Evolutionary conservation across 2,113 vertebrate genomes (phyloP), one percentile per base, ranked within the genome.

Genomic region (Alligator sinensis): DNA sequence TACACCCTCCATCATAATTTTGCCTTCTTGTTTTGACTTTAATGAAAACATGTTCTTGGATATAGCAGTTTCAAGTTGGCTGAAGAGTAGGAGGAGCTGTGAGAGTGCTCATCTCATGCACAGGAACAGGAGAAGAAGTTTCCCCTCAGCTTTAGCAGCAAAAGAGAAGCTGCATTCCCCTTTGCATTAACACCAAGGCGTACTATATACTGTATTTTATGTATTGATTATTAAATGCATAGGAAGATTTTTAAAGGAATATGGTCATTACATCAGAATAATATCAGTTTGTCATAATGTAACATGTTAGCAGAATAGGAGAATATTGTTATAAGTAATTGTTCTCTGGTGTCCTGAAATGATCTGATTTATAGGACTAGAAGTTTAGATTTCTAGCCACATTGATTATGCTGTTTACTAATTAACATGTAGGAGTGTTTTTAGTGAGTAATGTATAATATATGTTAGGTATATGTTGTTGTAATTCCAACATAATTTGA

Each of bases 401-500:
- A 25, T 9, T 68, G 66, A 76, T 21, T 24, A 47, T 24, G 70
- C 25, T 76, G 30, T 92, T 91, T 85, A 95, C 55, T 54, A 90
- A 63, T 28, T 87, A 47, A 22, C 89, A 38, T 21, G 82, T 92
- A 63, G 63, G 58, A 92, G 28, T 38, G 34, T 60, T 77, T 91
- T 79, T 76, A 85, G 66, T 82, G 91, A 93, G 55, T 34, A 87
- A 77, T 30, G 80, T 87, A 87, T 21, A 16, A 18, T 77, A 21
- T 22, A 89, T 91, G 72, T 93, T 93, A 88, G 74, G 72, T 93
- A 47, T 47, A 12, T 12, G 1, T 38, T 12, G 94, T 90, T 92
- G 11, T 72, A 94, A 88, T 92, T 91, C 58, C 82, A 96, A 94
- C 82, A 90, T 93, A 95, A 94, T 96, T 94, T 74, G 95, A 96